Evolutionary conservation across 2,113 vertebrate species (phyloP).

Genomic region (Irena cyanogastra): DNA sequence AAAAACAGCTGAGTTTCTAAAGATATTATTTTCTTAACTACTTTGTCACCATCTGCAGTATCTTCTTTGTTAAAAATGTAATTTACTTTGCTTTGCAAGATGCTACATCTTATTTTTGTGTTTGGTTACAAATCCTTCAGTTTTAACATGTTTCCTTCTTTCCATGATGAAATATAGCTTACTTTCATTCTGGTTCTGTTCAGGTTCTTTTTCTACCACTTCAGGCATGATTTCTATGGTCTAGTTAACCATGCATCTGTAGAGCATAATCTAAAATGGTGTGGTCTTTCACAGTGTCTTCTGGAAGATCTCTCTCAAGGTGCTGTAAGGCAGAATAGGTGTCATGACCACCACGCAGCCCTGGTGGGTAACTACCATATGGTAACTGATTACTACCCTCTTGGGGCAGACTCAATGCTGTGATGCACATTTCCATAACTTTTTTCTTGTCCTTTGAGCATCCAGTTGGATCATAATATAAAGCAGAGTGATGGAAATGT

Average conservation of each 20-base stretch:
- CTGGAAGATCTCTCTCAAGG: not conserved
- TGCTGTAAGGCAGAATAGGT: not conserved
- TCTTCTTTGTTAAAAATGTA: not conserved
- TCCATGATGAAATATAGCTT: not conserved
- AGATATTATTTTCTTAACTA: slow-evolving; percentile 56
- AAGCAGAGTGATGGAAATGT: not conserved
- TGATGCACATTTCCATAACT: not conserved
- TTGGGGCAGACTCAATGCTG: not conserved
- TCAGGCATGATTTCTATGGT: not conserved
- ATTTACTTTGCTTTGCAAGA: not conserved
- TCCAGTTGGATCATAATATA: not conserved
- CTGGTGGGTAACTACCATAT: not conserved
- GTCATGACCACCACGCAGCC: not conserved
- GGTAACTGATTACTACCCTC: not conserved
- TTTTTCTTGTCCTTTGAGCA: not conserved
- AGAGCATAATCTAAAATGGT: not conserved
- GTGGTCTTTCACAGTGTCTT: not conserved
- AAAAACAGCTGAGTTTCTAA: not conserved
- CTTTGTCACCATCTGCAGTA: not conserved
- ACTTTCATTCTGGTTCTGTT: not conserved
- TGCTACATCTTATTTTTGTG: not conserved
- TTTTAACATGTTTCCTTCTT: not conserved
- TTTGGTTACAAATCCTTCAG: not conserved
- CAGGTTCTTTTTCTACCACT: not conserved
- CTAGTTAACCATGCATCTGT: not conserved